phyloP scores from a whole-genome alignment of 2,797 vertebrate genomes.

The Vireo griseus region DNA sequence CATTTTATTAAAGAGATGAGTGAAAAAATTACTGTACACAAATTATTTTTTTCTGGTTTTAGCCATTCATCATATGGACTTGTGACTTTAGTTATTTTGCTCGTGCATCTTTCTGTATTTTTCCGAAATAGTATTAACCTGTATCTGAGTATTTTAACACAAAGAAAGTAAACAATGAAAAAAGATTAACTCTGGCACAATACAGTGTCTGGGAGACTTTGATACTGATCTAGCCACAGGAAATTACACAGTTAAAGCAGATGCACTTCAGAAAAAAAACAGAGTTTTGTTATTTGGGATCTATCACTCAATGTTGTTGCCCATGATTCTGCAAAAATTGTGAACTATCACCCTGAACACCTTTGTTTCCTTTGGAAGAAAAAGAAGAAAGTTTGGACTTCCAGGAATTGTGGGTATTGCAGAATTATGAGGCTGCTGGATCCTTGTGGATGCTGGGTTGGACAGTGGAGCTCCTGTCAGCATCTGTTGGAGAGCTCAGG shows the following conservation, averaged over 20 bases:
- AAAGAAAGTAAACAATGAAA: neutral
- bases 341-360: neutral
- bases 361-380: neutral
- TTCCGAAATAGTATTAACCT: neutral
- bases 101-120: neutral
- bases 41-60: neutral
- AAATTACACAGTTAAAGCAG: neutral
- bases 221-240: neutral
- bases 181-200: neutral
- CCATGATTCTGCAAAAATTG: neutral
- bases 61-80: neutral
- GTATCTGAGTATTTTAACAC: neutral
- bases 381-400: neutral
- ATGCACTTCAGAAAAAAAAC: neutral
- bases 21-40: accelerated
- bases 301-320: neutral
- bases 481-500: neutral
- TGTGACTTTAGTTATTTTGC: neutral
- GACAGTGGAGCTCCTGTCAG: accelerated
- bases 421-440: neutral
- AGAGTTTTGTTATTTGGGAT: neutral
- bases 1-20: neutral
- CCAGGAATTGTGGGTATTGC: neutral
- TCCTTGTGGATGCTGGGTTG: neutral
- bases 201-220: neutral